These are phyloP conservation scores for Pelodytes ibericus DNA, from an alignment of 2,797 vertebrate genomes.

Conservation along the genomic window DNA sequence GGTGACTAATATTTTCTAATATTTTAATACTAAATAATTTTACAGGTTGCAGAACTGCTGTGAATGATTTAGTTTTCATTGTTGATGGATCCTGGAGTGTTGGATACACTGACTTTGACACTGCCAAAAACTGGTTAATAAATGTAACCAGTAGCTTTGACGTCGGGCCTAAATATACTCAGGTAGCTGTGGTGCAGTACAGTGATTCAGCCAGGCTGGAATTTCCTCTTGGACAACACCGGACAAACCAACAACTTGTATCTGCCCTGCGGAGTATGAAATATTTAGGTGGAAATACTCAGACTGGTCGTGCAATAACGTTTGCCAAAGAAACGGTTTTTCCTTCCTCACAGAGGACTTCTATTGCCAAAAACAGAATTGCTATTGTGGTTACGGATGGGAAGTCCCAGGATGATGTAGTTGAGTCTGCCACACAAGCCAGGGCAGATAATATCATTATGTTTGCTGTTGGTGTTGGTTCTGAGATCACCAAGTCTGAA, in stretches of 20 bases:
- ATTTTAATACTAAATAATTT: too few species aligned
- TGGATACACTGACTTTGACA: slow-evolving; percentile 76
- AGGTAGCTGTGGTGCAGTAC: slow-evolving; percentile 80
- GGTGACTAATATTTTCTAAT: too few species aligned
- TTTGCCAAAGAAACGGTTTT: slow-evolving; percentile 80
- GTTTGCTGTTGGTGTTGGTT: slow-evolving; percentile 81
- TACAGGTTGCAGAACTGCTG: slow-evolving; percentile 79
- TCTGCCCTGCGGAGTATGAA: slow-evolving; percentile 68
- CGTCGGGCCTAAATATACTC: slow-evolving; percentile 75
- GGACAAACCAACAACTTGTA: slow-evolving; percentile 67
- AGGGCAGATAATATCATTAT: slow-evolving; percentile 71
- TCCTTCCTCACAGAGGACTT: slow-evolving; percentile 65
- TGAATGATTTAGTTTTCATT: slow-evolving; percentile 81
- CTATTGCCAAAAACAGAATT: slow-evolving; percentile 75
- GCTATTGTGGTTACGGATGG: slow-evolving; percentile 81
- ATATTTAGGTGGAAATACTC: slow-evolving; percentile 81
- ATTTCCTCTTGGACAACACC: slow-evolving; percentile 73
- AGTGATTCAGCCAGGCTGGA: slow-evolving; percentile 79
- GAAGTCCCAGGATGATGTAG: slow-evolving; percentile 82
- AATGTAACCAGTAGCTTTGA: slow-evolving; percentile 81
- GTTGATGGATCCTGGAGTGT: slow-evolving; percentile 83
- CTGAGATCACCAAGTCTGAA: slow-evolving; percentile 77
- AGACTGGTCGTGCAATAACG: slow-evolving; percentile 80
- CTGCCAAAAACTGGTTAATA: slow-evolving; percentile 78
- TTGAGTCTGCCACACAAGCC: slow-evolving; percentile 74